Evolutionary conservation across 2,113 vertebrate species (phyloP), one percentile per base, ranked within the genome.

Genomic region (Malurus melanocephalus): DNA sequence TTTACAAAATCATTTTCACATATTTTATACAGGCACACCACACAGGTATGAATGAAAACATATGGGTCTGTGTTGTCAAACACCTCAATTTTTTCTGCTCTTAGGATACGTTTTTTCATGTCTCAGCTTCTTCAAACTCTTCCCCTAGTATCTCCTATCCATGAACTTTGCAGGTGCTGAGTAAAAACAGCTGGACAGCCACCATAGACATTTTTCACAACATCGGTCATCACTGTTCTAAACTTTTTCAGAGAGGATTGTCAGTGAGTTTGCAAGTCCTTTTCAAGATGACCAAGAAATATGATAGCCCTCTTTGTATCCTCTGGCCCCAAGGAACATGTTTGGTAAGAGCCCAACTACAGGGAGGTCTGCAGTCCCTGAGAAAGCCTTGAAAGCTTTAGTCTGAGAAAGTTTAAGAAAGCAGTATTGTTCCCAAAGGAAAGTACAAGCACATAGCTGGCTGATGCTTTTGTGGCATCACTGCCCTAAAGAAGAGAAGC

Each of bases 261-360:
- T 43, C 75, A 49, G 46, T 13, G 51, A 81, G n/a, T 13, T 20
- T 57, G 28, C 38, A 72, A 75, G 33, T 27, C 42, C 52, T 76
- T 76, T 80, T 55, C 65, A 82, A 85, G 62, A 66, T 19, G 67
- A 55, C 38, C 28, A 65, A 91, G 88, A 89, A 92, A 79, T 86
- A 60, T 0, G 1, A 76, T 32, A 62, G 33, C 5, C 12, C 51
- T 33, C 35, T 91, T 73, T 51, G 27, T 30, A 40, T 55, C 46
- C 33, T 79, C 30, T 28, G 72, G 32, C 75, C 42, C 72, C 5
- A 17, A 83, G 32, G 23, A 84, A 52, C 7, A 9, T 75, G 66
- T 80, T 77, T 80, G 74, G 56, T 66, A 84, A 80, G 38, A 86
- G 16, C 10, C 38, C 67, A 87, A 2, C 32, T 73, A 51, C 49